Evolutionary conservation across 2,888 invertebrate species (phyloP).

Genomic region (Cantharis rustica): DNA sequence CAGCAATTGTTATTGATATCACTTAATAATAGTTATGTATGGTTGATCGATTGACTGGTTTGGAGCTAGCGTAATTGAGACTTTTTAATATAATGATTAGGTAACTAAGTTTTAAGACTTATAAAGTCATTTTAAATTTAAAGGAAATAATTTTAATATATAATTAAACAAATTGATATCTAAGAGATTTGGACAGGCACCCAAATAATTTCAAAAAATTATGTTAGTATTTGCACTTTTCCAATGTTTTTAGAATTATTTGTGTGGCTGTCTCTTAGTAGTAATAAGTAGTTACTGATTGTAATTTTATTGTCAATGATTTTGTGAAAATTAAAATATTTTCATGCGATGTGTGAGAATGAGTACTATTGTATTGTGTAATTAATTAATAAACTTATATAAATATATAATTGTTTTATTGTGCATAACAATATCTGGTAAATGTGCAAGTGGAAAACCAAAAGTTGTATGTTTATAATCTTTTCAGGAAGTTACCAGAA

Average conservation of each 20-base stretch:
- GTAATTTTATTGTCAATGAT: constrained; percentile 41
- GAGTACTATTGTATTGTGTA: constrained; percentile 48
- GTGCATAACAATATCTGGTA: background rate
- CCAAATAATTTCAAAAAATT: background rate
- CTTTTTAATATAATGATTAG: constrained; percentile 35
- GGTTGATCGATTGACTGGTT: constrained; percentile 28
- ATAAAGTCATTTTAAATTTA: constrained; percentile 38
- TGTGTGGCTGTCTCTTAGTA: constrained; percentile 18
- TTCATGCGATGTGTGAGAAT: constrained; percentile 44
- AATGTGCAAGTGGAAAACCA: too few species aligned
- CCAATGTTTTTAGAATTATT: background rate
- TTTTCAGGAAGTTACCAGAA: too few species aligned
- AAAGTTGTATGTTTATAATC: too few species aligned
- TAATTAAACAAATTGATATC: constrained; percentile 34
- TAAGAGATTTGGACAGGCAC: constrained; percentile 12
- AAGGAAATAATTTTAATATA: constrained; percentile 17
- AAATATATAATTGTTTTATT: background rate
- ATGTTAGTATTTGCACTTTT: constrained; percentile 2
- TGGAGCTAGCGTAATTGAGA: constrained; percentile 36
- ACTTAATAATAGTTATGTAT: constrained; percentile 39
- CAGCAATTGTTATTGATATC: constrained; percentile 51
- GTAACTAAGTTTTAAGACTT: constrained; percentile 41
- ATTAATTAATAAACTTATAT: constrained; percentile 44
- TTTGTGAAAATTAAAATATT: constrained; percentile 42
- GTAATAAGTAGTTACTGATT: constrained; percentile 24